A percentile compares a stretch with the other conserved stretches of the same genome.
Evolutionary conservation across 2,888 invertebrate genomes (phyloP).

Genomic region (Blastobasis lacticolella): DNA sequence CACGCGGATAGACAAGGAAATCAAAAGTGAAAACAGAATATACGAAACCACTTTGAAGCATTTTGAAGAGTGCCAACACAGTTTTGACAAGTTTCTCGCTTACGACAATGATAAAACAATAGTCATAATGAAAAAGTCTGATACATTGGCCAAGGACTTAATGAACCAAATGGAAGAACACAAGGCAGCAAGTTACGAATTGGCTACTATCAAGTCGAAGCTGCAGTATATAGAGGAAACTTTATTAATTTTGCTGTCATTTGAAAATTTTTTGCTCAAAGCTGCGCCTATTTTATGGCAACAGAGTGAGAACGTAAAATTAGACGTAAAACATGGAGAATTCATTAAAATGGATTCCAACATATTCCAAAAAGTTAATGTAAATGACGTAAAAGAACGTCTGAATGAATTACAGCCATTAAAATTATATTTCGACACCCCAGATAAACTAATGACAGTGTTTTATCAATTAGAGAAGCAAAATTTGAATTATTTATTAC

Average conservation of each 20-base stretch:
- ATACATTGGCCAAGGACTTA: conserved; percentile 51
- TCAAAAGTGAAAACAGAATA: conserved; percentile 47
- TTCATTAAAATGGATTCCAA: conserved; percentile 45
- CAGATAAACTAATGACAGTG: conserved; percentile 45
- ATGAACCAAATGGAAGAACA: conserved; percentile 51
- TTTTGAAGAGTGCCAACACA: conserved; percentile 58
- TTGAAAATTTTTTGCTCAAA: conserved; percentile 57
- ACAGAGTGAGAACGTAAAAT: conserved; percentile 37
- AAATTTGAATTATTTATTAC: conserved; percentile 60
- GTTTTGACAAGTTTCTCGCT: conserved; percentile 63
- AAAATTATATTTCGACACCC: conserved; percentile 51
- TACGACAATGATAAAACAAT: conserved; percentile 65
- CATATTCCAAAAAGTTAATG: conserved; percentile 43
- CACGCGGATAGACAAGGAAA: conserved; percentile 53
- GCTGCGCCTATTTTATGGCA: conserved; percentile 61
- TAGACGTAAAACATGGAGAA: conserved; percentile 37
- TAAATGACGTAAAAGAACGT: conserved; percentile 29
- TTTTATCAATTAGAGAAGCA: conserved; percentile 57
- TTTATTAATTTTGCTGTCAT: conserved; percentile 52
- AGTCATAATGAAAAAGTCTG: conserved; percentile 59
- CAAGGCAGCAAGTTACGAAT: conserved; percentile 52
- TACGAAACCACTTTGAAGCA: conserved; percentile 50
- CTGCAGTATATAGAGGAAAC: conserved; percentile 60
- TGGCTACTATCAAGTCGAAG: conserved; percentile 57
- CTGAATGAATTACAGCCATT: conserved; percentile 39